phyloP scores from a whole-genome alignment of 2,113 vertebrate species.

The Aptenodytes patagonicus region DNA sequence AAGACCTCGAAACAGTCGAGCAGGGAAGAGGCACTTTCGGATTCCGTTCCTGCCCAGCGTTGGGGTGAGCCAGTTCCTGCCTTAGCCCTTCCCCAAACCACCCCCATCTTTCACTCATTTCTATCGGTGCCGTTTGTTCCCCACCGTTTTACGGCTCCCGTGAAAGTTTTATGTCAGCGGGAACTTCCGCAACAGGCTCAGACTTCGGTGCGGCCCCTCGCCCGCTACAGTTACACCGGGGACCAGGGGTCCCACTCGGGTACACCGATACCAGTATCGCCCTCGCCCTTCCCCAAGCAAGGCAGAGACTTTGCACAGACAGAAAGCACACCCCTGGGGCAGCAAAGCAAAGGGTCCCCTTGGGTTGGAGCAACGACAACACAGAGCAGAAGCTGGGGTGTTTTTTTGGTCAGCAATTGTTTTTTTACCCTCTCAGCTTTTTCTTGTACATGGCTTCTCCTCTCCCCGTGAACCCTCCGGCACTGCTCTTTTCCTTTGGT shows the following conservation, averaged over 20 bases:
- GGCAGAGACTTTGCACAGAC: not conserved
- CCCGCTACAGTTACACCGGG: accelerated
- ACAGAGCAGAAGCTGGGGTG: not conserved
- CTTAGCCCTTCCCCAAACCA: not conserved
- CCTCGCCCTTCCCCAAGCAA: not conserved
- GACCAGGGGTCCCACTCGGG: accelerated
- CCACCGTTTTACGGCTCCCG: accelerated
- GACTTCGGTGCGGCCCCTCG: accelerated
- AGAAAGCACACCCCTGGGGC: not conserved
- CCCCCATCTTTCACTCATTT: accelerated
- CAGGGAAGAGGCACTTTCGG: not conserved
- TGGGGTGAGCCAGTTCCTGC: not conserved
- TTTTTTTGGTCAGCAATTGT: not conserved
- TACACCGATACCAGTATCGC: accelerated
- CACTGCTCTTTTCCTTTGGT: too few relatives aligned
- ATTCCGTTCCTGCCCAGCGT: accelerated
- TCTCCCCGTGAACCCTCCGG: not conserved
- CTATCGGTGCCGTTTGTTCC: accelerated
- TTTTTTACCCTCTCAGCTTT: not conserved
- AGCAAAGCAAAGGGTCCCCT: not conserved
- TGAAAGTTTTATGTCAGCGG: accelerated
- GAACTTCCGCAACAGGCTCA: not conserved
- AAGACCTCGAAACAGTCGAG: not conserved
- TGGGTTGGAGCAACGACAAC: not conserved
- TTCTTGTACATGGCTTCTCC: not conserved